Percentiles rank a stretch among this genome's conserved stretches.
Conservation (phyloP, 2,797 vertebrate genomes). For the Artibeus lituratus region DNA sequence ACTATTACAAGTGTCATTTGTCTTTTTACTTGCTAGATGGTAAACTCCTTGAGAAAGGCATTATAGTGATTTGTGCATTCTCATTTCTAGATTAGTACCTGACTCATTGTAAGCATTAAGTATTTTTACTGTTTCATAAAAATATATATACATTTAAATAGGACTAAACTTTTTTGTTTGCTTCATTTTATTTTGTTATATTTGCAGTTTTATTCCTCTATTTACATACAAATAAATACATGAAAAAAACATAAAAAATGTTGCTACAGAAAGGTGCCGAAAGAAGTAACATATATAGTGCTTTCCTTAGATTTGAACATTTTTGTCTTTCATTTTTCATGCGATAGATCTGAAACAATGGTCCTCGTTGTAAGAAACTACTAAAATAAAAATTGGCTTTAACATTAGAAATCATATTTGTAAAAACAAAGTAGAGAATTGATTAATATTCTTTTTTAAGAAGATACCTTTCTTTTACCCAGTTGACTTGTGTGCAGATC, state of each 20-base stretch:
- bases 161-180: not conserved
- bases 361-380: not conserved
- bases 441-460: constrained; percentile 47
- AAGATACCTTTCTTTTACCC: constrained; percentile 26
- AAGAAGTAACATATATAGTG: not conserved
- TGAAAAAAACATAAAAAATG: constrained; percentile 23
- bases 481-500: not conserved
- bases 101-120: not conserved
- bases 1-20: not conserved
- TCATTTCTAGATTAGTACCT: not conserved
- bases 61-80: not conserved
- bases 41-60: not conserved
- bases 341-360: not conserved
- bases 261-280: not conserved
- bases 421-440: not conserved
- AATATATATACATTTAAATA: not conserved
- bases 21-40: not conserved
- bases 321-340: not conserved
- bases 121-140: not conserved
- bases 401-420: not conserved
- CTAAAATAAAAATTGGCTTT: not conserved
- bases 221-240: not conserved
- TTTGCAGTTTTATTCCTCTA: not conserved
- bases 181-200: not conserved
- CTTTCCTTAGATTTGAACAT: not conserved